Base-by-base conservation (phyloP, 2,113 vertebrate genomes). In the Sakesphorus luctuosus region DNA sequence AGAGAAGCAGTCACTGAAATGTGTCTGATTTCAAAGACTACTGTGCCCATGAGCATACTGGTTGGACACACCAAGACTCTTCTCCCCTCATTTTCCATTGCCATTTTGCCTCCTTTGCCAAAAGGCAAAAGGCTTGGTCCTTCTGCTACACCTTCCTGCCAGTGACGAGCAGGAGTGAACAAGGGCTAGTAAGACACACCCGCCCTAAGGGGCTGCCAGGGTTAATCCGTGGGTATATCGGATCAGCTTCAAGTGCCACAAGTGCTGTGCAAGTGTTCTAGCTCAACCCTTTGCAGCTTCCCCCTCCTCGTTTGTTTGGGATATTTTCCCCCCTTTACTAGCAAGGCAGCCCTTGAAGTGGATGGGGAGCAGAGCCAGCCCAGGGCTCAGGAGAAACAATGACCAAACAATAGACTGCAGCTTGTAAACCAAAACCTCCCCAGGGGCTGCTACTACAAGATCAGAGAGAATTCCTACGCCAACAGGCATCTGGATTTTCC, bases 401-500 rank as follows among this genome's bases (percentile, higher is more conserved):
- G 85, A 81, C 92, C 67, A 16, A 82, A 76, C 50, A 89, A 66
- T 66, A 84, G 65, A n/a, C 71, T 95, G 44, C 73, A 94, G 56
- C 40, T 81, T 68, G 79, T 93, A 95, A 96, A 71, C 47, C 31
- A 89, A 96, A 86, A 92, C 88, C 79, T 94, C 79, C 79, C 65
- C 20, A 56, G 76, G 49, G 85, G 36, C 65, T 95, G 88, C 83
- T 93, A 59, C 82, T 80, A 77, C 74, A 92, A 90, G 93, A 93
- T 90, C 74, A 93, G 59, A 92, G 68, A 87, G 76, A 85, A 94
- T 72, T 94, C 68, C 72, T 94, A 9, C 1, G 13, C 82, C 83
- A 96, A 1, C 15, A 90, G 92, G 75, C 76, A 88, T 92, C 65
- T 95, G 72, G 50, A 65, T 92, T 91, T 43, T 36, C 81, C 56